phyloP scores from a whole-genome alignment of 1,140 invertebrate genomes.

The Dufourea novaeangliae region DNA sequence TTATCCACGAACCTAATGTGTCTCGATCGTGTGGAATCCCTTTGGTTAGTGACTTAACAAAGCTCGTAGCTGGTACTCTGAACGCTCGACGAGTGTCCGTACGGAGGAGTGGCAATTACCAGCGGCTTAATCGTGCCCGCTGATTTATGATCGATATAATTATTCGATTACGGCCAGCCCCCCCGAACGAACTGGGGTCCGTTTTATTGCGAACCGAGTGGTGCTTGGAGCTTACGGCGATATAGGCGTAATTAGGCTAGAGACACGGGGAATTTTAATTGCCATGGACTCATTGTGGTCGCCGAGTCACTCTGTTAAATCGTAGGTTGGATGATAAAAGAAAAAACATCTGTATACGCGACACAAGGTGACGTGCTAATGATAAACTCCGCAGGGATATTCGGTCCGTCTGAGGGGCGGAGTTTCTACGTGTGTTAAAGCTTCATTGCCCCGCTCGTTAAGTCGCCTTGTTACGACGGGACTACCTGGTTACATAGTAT shows the following conservation, averaged over 20 bases:
- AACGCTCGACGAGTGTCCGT: not conserved
- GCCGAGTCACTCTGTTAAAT: no score
- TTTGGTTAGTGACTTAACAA: constrained; percentile 10
- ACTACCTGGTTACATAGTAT: not conserved
- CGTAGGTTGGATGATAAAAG: not conserved
- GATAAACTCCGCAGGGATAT: not conserved
- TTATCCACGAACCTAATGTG: constrained; percentile 36
- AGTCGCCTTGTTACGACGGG: not conserved
- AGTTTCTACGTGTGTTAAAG: not conserved
- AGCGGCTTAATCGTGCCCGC: constrained; percentile 29
- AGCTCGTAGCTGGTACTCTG: not conserved
- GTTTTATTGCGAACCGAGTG: no score
- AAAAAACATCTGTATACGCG: not conserved
- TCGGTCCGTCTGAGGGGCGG: not conserved
- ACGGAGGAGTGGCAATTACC: constrained; percentile 37
- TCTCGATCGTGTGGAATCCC: not conserved
- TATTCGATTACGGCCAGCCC: constrained; percentile 30
- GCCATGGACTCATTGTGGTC: not conserved
- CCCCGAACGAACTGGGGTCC: not conserved
- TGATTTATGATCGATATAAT: constrained; percentile 52
- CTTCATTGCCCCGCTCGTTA: constrained; percentile 24
- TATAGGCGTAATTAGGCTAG: constrained; percentile 25
- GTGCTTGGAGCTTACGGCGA: no score
- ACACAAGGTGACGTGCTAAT: not conserved
- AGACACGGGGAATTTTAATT: constrained; percentile 24